These are phyloP conservation scores for Caenorhabditis japonica DNA, from an alignment of 2,888 invertebrate genomes.

Conservation along the genomic window DNA sequence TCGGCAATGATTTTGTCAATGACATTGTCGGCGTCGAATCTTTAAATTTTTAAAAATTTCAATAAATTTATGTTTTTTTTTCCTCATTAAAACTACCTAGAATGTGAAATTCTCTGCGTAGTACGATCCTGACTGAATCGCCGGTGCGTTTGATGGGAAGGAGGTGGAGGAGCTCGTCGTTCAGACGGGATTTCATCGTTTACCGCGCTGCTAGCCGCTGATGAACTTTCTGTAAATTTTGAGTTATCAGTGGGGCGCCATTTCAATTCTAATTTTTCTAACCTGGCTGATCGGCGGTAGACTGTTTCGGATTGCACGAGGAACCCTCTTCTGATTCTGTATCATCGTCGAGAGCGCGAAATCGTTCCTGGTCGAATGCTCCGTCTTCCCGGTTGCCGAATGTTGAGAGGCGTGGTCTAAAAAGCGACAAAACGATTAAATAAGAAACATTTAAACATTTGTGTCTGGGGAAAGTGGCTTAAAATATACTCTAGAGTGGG, in stretches of 20 bases:
- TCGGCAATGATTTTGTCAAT: slow-evolving; percentile 68
- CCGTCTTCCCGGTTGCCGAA: slow-evolving; percentile 41
- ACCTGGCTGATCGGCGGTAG: slow-evolving; percentile 21
- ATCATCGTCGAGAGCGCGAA: slow-evolving; percentile 35
- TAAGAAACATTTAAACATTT: too few relatives aligned
- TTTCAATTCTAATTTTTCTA: not conserved
- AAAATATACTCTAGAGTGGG: too few relatives aligned
- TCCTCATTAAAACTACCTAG: slow-evolving; percentile 49
- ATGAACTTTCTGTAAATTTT: slow-evolving; percentile 44
- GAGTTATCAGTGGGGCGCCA: too few relatives aligned
- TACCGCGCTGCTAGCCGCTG: slow-evolving; percentile 33
- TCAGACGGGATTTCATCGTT: slow-evolving; percentile 23
- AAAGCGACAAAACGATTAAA: too few relatives aligned
- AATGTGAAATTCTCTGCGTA: slow-evolving; percentile 61
- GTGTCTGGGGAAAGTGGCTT: too few relatives aligned
- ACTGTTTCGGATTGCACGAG: slow-evolving; percentile 22
- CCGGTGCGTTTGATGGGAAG: slow-evolving; percentile 34
- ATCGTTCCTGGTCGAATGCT: slow-evolving; percentile 51
- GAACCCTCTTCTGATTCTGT: slow-evolving; percentile 42
- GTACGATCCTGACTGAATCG: slow-evolving; percentile 64
- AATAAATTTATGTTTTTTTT: not conserved
- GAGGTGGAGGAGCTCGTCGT: slow-evolving; percentile 15
- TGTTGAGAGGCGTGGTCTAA: slow-evolving; percentile 38
- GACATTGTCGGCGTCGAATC: slow-evolving; percentile 72
- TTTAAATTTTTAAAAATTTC: slow-evolving; percentile 33